These are phyloP conservation scores for Caenorhabditis macrosperma DNA, from an alignment of 2,888 invertebrate species.

Conservation along the genomic window DNA sequence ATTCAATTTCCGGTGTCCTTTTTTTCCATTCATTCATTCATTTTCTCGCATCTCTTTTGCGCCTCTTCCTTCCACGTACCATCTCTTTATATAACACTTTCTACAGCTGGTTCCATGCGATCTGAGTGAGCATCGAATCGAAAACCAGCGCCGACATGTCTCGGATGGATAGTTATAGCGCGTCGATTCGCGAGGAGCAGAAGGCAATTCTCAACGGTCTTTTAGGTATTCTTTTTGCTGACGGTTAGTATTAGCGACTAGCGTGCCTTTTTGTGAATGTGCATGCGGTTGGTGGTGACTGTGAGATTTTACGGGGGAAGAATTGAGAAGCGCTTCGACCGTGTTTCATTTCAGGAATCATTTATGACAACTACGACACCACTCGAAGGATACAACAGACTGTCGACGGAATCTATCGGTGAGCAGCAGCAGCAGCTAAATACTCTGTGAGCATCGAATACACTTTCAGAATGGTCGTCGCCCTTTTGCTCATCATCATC, in stretches of 20 bases:
- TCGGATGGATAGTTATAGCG: conserved; percentile 64
- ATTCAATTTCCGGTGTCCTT: conserved; percentile 33
- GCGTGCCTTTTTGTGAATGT: not conserved
- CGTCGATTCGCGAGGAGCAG: conserved; percentile 67
- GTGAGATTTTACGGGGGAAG: conserved; percentile 15
- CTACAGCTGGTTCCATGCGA: conserved; percentile 37
- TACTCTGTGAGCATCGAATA: not conserved
- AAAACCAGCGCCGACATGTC: conserved; percentile 48
- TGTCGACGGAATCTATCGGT: conserved; percentile 67
- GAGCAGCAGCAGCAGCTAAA: not conserved
- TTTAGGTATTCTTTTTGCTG: conserved; percentile 65
- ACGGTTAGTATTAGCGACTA: conserved; percentile 49
- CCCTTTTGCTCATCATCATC: conserved; percentile 62
- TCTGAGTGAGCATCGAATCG: not conserved
- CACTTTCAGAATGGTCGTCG: conserved; percentile 57
- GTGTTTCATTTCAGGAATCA: conserved; percentile 58
- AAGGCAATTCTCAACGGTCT: conserved; percentile 67
- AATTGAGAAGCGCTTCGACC: not conserved
- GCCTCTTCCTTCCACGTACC: not conserved
- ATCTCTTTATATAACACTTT: not conserved
- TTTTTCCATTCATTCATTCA: not conserved
- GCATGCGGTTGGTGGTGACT: conserved; percentile 20
- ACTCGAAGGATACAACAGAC: conserved; percentile 64
- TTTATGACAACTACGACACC: conserved; percentile 69
- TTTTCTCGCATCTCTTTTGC: not conserved